These are phyloP conservation scores for Machimus rusticus DNA, from an alignment of 2,888 invertebrate genomes.

Conservation along the genomic window DNA sequence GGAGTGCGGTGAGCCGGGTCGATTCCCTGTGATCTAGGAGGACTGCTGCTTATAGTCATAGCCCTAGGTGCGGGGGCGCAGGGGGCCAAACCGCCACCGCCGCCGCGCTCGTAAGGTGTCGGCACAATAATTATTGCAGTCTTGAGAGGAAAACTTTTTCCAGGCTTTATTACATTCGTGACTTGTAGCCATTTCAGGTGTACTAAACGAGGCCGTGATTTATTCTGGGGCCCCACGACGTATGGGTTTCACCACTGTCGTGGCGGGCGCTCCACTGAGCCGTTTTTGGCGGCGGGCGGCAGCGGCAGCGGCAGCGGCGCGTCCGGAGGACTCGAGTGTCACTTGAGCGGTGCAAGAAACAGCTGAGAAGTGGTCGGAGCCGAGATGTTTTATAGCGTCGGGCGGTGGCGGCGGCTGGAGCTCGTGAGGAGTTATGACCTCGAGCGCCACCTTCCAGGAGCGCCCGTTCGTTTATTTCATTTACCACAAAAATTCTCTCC, in stretches of 20 bases:
- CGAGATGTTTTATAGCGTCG: not conserved
- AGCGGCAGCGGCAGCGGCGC: not conserved
- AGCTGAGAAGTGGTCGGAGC: not conserved
- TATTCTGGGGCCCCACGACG: slow-evolving; percentile 10
- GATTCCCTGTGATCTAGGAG: slow-evolving; percentile 3
- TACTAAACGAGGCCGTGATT: slow-evolving; percentile 40
- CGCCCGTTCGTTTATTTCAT: not conserved
- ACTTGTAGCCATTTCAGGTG: slow-evolving; percentile 43
- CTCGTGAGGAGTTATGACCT: not conserved
- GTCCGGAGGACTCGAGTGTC: slow-evolving; percentile 3
- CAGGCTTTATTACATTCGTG: slow-evolving; percentile 43
- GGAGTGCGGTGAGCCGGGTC: not conserved
- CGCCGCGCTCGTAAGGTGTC: slow-evolving; percentile 4
- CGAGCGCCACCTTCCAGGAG: not conserved
- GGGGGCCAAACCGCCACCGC: not conserved
- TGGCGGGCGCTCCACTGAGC: not conserved
- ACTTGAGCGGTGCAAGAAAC: not conserved
- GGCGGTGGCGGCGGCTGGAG: not conserved
- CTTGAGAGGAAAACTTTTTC: slow-evolving; percentile 23
- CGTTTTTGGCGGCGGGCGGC: not conserved
- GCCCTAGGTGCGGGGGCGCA: not conserved
- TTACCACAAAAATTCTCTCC: slow-evolving; percentile 5
- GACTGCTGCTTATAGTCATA: not conserved
- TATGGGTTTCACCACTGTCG: not conserved
- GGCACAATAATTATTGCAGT: slow-evolving; percentile 41